Base-by-base conservation (phyloP, 2,113 vertebrate genomes). In the Nicator chloris region DNA sequence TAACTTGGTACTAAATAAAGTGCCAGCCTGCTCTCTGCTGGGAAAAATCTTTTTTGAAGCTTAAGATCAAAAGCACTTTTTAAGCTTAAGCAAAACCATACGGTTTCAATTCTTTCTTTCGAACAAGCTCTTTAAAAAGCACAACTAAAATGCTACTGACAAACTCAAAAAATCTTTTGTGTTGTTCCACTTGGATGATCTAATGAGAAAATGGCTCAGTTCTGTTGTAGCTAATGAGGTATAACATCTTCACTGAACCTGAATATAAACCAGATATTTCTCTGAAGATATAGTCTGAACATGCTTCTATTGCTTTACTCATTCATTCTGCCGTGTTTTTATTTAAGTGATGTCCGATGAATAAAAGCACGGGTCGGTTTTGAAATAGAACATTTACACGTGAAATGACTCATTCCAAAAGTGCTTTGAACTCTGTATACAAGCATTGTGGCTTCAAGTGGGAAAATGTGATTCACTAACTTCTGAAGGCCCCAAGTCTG, bases 181-280 rank as follows among this genome's bases (percentile, higher is more conserved):
- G 93, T 68, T 91, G 81, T 97, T 96, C 96, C 94, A 91, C 91
- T 96, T 75, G 87, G 91, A 95, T 40, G 94, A 88, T 61, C 96
- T 97, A 96, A 97, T 96, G 93, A 96, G 96, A 96, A 96, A 96
- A 97, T 97, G 81, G 88, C 85, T 95, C 92, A 90, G 78, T 91
- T 96, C 95, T 97, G 96, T 97, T 65, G 79, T 8, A 73, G 95
- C 69, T 96, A 97, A 97, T 87, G 92, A 96, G 93, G 79, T 96
- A 91, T 81, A 97, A 95, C 92, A 93, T 95, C 95, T 94, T 92
- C 96, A 95, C 65, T 97, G 95, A 96, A 96, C 90, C 95, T 90
- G 93, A 93, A 94, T 92, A 85, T 79, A 69, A 94, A 95, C 84
- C 90, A 95, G 91, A 94, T 93, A 90, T 83, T 92, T 71, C 88